Conservation (phyloP, 2,113 vertebrate genomes). For the Xiphophorus hellerii region DNA sequence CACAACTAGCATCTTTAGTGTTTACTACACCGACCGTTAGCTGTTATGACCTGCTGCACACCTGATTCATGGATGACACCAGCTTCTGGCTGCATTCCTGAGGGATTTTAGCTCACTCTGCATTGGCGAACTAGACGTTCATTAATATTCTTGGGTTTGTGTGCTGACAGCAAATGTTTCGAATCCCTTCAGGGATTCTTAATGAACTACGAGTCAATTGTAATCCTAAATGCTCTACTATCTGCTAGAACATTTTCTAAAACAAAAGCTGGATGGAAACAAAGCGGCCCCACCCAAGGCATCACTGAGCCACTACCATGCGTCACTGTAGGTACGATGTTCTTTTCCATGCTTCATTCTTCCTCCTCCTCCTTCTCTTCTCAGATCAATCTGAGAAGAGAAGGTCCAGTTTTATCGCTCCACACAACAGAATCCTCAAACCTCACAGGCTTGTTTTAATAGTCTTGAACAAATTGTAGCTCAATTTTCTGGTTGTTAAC, state of each 20-base stretch:
- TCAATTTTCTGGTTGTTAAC: neutral
- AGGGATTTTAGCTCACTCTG: neutral
- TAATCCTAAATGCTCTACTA: neutral
- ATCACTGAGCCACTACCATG: neutral
- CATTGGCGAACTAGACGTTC: neutral
- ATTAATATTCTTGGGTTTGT: neutral
- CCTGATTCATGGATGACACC: neutral
- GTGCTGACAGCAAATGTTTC: neutral
- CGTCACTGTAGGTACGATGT: too few relatives aligned
- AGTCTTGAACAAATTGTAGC: neutral
- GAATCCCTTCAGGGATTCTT: neutral
- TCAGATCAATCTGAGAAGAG: neutral
- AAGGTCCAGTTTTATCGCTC: neutral
- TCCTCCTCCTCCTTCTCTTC: neutral
- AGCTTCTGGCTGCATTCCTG: neutral
- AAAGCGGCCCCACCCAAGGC: neutral
- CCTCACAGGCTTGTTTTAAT: neutral
- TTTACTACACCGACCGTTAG: neutral
- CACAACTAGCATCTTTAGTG: conserved; percentile 8
- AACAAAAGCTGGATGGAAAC: neutral
- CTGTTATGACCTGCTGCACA: neutral
- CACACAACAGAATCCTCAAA: neutral
- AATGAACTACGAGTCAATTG: neutral
- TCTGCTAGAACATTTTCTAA: neutral
- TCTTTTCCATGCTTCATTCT: neutral